phyloP scores from a whole-genome alignment of 2,888 invertebrate species.

The Chouioia cunea region DNA sequence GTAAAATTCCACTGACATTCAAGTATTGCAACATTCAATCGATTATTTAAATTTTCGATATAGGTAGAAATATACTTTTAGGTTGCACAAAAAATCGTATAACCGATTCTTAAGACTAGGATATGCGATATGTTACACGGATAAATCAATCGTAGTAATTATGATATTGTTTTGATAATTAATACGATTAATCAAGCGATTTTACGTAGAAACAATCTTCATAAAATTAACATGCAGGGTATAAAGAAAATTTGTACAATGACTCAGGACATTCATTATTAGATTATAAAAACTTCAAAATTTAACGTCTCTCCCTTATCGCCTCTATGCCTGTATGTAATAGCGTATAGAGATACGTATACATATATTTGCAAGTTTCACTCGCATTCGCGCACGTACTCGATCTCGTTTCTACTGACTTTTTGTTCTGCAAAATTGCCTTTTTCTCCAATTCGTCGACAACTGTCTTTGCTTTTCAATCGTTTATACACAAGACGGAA shows the following conservation, averaged over 20 bases:
- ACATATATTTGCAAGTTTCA: slow-evolving; percentile 13
- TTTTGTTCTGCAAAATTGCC: slow-evolving; percentile 18
- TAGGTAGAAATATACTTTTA: slow-evolving; percentile 33
- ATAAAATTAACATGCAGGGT: slow-evolving; percentile 16
- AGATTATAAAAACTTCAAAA: slow-evolving; percentile 15
- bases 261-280: slow-evolving; percentile 22
- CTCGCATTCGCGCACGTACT: slow-evolving; percentile 25
- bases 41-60: slow-evolving; percentile 45
- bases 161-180: background rate
- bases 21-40: slow-evolving; percentile 42
- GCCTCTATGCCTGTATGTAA: slow-evolving; percentile 22
- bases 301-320: background rate
- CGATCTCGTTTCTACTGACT: slow-evolving; percentile 1
- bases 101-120: slow-evolving; percentile 1
- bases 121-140: background rate
- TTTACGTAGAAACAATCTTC: slow-evolving; percentile 13
- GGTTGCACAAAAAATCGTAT: background rate
- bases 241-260: background rate
- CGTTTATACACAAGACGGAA: slow-evolving; percentile 44
- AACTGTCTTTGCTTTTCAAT: slow-evolving; percentile 11
- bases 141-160: slow-evolving; percentile 12
- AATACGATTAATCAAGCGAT: slow-evolving; percentile 26
- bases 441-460: background rate
- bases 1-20: slow-evolving; percentile 41
- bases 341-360: slow-evolving; percentile 36